These are phyloP conservation scores for Spea multiplicata DNA, from an alignment of 2,113 vertebrate species.

Conservation along the genomic window DNA sequence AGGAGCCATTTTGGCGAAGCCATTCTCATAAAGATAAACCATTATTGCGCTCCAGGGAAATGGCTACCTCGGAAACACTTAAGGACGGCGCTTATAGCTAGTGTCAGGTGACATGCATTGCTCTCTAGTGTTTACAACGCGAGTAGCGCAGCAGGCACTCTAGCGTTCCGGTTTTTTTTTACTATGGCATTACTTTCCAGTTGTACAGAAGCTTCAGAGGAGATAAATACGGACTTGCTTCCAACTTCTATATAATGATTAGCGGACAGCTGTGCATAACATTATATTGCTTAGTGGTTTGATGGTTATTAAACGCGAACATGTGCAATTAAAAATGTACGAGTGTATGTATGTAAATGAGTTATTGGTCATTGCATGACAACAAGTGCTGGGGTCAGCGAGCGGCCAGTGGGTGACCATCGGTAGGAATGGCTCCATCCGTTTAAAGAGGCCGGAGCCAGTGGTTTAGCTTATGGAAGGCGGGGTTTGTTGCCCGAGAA, in stretches of 20 bases:
- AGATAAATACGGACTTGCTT: not conserved
- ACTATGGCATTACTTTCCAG: not conserved
- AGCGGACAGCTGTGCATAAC: too few species aligned
- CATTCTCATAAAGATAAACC: not conserved
- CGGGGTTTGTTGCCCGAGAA: conserved; percentile 28
- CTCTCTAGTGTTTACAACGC: not conserved
- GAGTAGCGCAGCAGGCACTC: not conserved
- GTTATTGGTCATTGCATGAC: too few species aligned
- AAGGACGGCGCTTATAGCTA: not conserved
- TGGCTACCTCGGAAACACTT: not conserved
- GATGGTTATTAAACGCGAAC: too few species aligned
- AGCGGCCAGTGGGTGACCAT: too few species aligned
- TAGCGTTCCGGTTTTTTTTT: not conserved
- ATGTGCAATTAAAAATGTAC: too few species aligned
- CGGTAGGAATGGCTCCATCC: too few species aligned
- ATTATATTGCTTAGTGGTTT: too few species aligned
- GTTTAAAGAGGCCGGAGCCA: conserved; percentile 1
- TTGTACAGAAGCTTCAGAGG: not conserved
- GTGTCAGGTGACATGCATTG: not conserved
- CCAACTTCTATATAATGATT: too few species aligned
- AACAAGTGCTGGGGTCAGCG: too few species aligned
- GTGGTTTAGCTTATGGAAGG: not conserved
- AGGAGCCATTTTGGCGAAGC: not conserved
- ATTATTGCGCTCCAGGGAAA: not conserved
- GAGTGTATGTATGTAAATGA: too few species aligned